Evolutionary conservation across 1,140 invertebrate genomes (phyloP).

Genomic region (Drosophila ercepeae): DNA sequence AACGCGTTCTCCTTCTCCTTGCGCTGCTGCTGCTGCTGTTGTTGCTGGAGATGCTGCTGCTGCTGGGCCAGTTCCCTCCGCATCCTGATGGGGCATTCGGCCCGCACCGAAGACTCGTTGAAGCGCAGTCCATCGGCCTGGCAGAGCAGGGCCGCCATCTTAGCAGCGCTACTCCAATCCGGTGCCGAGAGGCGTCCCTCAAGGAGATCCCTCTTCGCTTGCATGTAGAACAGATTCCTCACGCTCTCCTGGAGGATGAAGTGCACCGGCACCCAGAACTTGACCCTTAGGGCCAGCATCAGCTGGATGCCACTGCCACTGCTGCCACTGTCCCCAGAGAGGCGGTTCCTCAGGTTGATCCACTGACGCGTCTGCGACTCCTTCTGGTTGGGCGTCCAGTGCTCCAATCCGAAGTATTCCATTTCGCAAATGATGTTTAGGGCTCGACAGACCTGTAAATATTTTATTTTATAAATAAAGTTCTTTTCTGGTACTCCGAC

Average conservation of each 20-base stretch:
- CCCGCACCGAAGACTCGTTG: slow-evolving; percentile 61
- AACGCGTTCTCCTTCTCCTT: slow-evolving; percentile 81
- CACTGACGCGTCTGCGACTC: slow-evolving; percentile 86
- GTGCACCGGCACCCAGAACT: slow-evolving; percentile 96
- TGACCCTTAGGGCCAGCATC: slow-evolving; percentile 88
- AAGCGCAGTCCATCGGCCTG: slow-evolving; percentile 84
- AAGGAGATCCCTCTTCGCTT: slow-evolving; percentile 90
- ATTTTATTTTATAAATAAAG: too few relatives aligned
- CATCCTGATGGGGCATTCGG: slow-evolving; percentile 74
- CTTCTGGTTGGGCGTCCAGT: slow-evolving; percentile 79
- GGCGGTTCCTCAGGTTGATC: slow-evolving; percentile 93
- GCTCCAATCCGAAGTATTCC: slow-evolving; percentile 92
- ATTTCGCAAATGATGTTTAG: slow-evolving; percentile 92
- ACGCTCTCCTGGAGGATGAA: slow-evolving; percentile 92
- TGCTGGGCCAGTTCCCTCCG: slow-evolving; percentile 53
- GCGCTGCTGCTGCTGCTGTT: slow-evolving; percentile 57
- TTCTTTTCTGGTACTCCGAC: too few relatives aligned
- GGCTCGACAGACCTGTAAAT: slow-evolving; percentile 91
- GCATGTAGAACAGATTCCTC: slow-evolving; percentile 92
- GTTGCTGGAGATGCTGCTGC: slow-evolving; percentile 49
- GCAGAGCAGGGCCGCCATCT: slow-evolving; percentile 90
- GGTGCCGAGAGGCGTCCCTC: slow-evolving; percentile 88
- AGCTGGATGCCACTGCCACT: slow-evolving; percentile 85
- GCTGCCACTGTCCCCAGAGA: slow-evolving; percentile 86
- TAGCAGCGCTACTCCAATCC: slow-evolving; percentile 89